Evolutionary conservation across 2,113 vertebrate species (phyloP), one percentile per base, ranked within the genome.

Genomic region (Pachyramphus minor): DNA sequence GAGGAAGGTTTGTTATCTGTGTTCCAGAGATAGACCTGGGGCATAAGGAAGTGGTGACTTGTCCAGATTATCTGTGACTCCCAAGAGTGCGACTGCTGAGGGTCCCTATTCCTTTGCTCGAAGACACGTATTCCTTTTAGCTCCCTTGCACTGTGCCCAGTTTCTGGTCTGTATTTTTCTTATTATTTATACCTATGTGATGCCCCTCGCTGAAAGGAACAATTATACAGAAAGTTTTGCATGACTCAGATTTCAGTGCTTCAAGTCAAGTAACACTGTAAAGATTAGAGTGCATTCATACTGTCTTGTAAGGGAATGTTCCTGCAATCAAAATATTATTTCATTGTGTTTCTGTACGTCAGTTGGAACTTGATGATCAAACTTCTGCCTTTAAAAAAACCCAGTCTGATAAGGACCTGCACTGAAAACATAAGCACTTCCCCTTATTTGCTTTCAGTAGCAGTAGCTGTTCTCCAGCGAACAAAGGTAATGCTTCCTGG

Each of bases 121-220:
- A 60, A 64, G 58, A 90, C 27, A 35, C 14, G 0, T 6, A 9
- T 2, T 80, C 30, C 35, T 91, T n/a, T 58, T 53, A 77, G 49
- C 31, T 73, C 28, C 22, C 7, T 62, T 72, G 41, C 1, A 0
- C n/a, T 39, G 18, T 50, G 56, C 24, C 41, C 60, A 28, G 21
- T 12, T 44, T 47, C 58, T 82, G 62, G 20, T 53, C 49, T 94
- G 28, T 9, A 2, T 76, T 79, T 79, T 60, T 22, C 7, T 77
- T 8, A 4, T 60, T 82, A 68, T 47, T 10, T 23, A 30, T 7
- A 8, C 19, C 5, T 76, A 17, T 0, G 0, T 12, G 50, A 30
- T 82, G 37, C 25, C 47, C 28, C 18, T 66, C 19, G 14, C 14
- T 3, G 9, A 33, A 76, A 50, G 44, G 31, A 79, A 13, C 13